phyloP scores from a whole-genome alignment of 2,888 invertebrate species.

The Thecophora atra region DNA sequence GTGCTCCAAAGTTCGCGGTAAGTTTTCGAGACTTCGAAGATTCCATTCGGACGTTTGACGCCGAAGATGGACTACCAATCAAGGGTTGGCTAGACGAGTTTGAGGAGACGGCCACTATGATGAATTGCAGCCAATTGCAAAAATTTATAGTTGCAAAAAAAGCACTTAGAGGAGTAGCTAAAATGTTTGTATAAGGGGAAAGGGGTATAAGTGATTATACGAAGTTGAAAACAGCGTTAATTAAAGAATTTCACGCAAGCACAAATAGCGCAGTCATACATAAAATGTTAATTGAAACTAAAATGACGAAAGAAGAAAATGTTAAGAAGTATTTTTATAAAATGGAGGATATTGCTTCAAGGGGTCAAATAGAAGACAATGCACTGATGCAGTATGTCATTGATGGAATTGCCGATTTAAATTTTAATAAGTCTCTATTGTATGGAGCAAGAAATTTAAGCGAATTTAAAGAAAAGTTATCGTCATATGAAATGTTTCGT shows the following conservation, averaged over 20 bases:
- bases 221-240: conserved; percentile 28
- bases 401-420: conserved; percentile 53
- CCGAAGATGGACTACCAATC: conserved; percentile 25
- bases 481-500: conserved; percentile 19
- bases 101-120: conserved; percentile 34
- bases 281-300: conserved; percentile 43
- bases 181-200: conserved; percentile 36
- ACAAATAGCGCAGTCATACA: conserved; percentile 39
- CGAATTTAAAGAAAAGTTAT: conserved; percentile 39
- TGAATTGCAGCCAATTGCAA: conserved; percentile 40
- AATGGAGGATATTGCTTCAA: conserved; percentile 59
- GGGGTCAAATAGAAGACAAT: conserved; percentile 55
- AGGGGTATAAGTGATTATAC: conserved; percentile 34
- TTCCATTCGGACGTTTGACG: conserved; percentile 35
- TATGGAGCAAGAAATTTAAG: conserved; percentile 39
- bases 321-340: conserved; percentile 57
- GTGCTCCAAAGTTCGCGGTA: conserved; percentile 12
- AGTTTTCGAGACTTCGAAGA: conserved; percentile 42
- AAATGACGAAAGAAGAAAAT: conserved; percentile 54
- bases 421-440: conserved; percentile 40
- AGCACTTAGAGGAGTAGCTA: conserved; percentile 38
- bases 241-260: conserved; percentile 37
- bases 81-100: conserved; percentile 37
- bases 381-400: conserved; percentile 60
- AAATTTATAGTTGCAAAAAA: conserved; percentile 42